Percentiles rank a stretch among this genome's conserved stretches.
These are phyloP conservation scores for Neotoma lepida DNA, from an alignment of 2,113 vertebrate species.

Conservation along the genomic window DNA sequence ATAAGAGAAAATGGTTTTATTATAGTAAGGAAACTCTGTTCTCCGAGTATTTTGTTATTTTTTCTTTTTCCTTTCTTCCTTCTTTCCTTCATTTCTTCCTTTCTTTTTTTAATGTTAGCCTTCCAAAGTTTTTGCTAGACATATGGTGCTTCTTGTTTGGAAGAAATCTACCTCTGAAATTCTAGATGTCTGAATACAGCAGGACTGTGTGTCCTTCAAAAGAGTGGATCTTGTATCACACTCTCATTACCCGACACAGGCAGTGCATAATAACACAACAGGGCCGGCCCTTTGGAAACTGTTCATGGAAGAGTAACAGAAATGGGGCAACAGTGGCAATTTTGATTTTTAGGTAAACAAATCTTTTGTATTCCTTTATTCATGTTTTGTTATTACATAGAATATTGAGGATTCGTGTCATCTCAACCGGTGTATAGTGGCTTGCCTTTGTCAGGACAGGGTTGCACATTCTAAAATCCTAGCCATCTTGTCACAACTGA, in stretches of 20 bases:
- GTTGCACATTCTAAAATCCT: conserved; percentile 1
- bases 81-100: accelerated
- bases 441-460: not conserved
- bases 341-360: not conserved
- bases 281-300: not conserved
- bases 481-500: not conserved
- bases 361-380: not conserved
- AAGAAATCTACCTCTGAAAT: not conserved
- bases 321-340: not conserved
- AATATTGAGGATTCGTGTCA: not conserved
- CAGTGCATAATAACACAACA: not conserved
- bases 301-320: not conserved
- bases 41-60: not conserved
- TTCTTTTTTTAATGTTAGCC: not conserved
- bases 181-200: not conserved
- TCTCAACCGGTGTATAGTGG: not conserved
- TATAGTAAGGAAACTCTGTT: not conserved
- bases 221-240: not conserved
- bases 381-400: not conserved
- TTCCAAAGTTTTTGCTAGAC: not conserved
- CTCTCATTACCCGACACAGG: not conserved
- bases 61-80: not conserved
- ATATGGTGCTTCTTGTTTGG: conserved; percentile 4
- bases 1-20: conserved; percentile 14
- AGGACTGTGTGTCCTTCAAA: not conserved